A percentile compares a stretch with the other conserved stretches of the same genome.
phyloP scores from a whole-genome alignment of 35 echinoderm and acorn worm genomes.

The Diadema setosum region DNA sequence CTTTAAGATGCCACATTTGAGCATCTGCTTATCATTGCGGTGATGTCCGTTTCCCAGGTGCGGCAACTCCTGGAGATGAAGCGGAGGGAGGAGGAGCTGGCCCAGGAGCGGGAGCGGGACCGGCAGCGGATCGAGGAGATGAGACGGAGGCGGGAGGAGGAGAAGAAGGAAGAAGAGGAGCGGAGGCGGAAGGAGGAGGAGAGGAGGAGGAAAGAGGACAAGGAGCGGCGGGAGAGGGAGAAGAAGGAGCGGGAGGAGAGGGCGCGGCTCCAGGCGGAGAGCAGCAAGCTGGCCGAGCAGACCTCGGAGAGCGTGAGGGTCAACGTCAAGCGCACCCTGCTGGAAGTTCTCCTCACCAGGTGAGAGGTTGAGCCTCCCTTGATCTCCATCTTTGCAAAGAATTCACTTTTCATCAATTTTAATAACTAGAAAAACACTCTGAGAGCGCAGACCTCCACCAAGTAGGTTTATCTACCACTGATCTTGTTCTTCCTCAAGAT shows the following conservation, averaged over 20 bases:
- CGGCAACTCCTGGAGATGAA: conserved; percentile 1
- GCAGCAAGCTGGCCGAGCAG: conserved; percentile 48
- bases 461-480: no score
- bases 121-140: conserved; percentile 19
- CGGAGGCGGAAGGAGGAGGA: not conserved
- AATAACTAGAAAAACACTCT: not conserved
- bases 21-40: no score
- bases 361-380: no score
- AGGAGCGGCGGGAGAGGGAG: conserved; percentile 40
- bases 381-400: no score
- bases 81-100: not conserved
- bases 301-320: conserved; percentile 56
- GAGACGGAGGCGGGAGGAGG: not conserved
- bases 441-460: no score
- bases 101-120: not conserved
- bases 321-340: conserved; percentile 66
- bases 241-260: conserved; percentile 46
- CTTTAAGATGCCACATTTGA: no score
- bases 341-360: conserved; percentile 70
- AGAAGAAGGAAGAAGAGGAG: conserved; percentile 30
- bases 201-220: conserved; percentile 6
- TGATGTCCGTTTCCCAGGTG: not conserved
- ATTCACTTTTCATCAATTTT: no score
- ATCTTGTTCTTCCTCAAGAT: no score
- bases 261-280: conserved; percentile 13